phyloP scores from a whole-genome alignment of 2,888 invertebrate species.

The Dynastes hyllus region DNA sequence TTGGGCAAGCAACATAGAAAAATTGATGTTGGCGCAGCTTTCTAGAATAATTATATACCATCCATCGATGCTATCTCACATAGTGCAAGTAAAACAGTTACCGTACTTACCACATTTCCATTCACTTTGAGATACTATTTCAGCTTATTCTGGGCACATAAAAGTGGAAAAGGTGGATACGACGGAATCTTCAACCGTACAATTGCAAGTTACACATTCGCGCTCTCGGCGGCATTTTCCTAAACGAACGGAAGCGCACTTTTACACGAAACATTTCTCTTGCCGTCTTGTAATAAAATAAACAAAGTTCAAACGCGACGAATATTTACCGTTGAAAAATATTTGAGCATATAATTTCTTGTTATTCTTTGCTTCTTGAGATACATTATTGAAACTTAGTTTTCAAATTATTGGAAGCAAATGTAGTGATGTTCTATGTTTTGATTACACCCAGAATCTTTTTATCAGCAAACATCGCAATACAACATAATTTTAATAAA shows the following conservation, averaged over 20 bases:
- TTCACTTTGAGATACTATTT: neutral
- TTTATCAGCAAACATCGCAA: too few species aligned
- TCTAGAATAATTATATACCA: too few species aligned
- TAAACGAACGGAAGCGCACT: constrained; percentile 1
- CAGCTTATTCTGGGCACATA: neutral
- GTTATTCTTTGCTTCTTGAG: neutral
- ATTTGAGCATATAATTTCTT: constrained; percentile 15
- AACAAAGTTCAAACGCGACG: constrained; percentile 20
- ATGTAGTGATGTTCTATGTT: too few species aligned
- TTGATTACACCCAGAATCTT: too few species aligned
- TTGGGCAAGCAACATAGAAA: too few species aligned
- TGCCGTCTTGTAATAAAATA: neutral
- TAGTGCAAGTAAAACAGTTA: too few species aligned
- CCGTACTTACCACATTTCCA: too few species aligned
- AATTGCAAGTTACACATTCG: constrained; percentile 6
- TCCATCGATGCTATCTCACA: too few species aligned
- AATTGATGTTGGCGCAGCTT: too few species aligned
- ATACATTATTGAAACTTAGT: neutral
- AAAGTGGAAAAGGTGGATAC: neutral
- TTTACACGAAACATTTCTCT: constrained; percentile 9
- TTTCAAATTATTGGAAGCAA: neutral
- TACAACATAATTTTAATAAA: too few species aligned
- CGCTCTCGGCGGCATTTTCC: neutral
- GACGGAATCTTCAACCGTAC: constrained; percentile 7
- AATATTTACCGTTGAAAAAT: constrained; percentile 26